Evolutionary conservation across 2,113 vertebrate species (phyloP), one percentile per base, ranked within the genome.

Genomic region (Syrmaticus mikado): DNA sequence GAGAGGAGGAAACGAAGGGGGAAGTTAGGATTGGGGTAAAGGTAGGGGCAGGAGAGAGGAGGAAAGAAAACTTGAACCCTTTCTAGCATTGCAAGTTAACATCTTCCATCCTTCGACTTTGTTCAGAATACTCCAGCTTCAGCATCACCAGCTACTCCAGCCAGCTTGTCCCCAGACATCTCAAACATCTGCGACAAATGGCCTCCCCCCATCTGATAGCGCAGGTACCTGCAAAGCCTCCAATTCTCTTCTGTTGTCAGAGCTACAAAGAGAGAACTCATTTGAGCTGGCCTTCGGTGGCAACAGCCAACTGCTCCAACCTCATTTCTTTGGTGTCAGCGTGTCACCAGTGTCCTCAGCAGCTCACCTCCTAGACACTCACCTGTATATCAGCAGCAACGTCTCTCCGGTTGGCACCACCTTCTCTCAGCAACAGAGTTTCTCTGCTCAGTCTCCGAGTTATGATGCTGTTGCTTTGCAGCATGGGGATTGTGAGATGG

Each of bases 111-210:
- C 43, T 92, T 68, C 92, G 34, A 53, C 65, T 96, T 92, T 93
- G 28, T 95, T 66, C 94, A 99, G 99, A 97, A 98, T 99, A 98
- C 98, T 99, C n/a, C 99, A 99, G 97, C 97, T 99, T 73, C 98
- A 99, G 95, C 98, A 99, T 92, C 98, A 98, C 92, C 97, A 98
- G 30, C 95, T 96, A 2, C 71, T 98, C 58, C 97, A 97, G 32
- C 97, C 96, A 80, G 75, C 93, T 82, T 97, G 97, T 97, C 96
- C 83, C 93, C 97, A 94, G 87, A 82, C 95, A 74, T 89, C 97
- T 62, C 97, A 75, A 57, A 80, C 64, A 2, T 55, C 97, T 2
- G 72, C 78, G 2, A 62, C 92, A 89, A 22, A 72, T 89, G 7
- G 97, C 79, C 1, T 87, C 96, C 96, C 97, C 92, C 53, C 95